Evolutionary conservation across 1,140 invertebrate genomes (phyloP), one percentile per base, ranked within the genome.

Genomic region (Zaprionus davidi): DNA sequence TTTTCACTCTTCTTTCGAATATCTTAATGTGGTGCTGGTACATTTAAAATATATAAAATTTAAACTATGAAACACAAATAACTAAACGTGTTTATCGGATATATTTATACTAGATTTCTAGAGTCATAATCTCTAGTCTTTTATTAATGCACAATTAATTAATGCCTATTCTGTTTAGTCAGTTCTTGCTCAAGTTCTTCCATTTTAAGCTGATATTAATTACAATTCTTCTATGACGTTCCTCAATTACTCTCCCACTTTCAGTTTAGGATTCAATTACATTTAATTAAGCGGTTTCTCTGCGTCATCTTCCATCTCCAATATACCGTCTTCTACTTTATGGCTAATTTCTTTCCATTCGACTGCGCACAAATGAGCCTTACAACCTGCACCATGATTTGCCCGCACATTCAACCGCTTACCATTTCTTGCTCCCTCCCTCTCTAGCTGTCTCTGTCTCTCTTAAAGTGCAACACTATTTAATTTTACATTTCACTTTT

Each of bases 401-500:
- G 20, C 22, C 20, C 63, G 53, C 28, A 55, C 12, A 24, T 28
- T 55, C 34, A 11, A 11, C 5, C 22, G 22, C 53, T 28, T 7
- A 34, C 13, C 5, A 9, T 9, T 15, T 17, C 12, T 13, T 12
- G 4, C 12, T 46, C 17, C 11, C 17, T 49, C 44, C 17, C 46
- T 12, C 46, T 36, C 11, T n/a, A 9, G 9, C 34, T 17, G 22
- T 36, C 31, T 41, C 28, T 38, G 9, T 12, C 2, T 22, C 57
- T n/a, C 58, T 62, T 57, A 46, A 63, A 74, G 65, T 49, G 41
- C 34, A 41, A 38, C 12, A 58, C 44, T 63, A 71, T 70, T 75
- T 75, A 64, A 71, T 64, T 75, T 74, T 24, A 38, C 68, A 84
- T 83, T 83, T 83, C 74, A 85, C 69, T 85, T 84, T 84, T 81